Evolutionary conservation across 2,888 invertebrate genomes (phyloP), one percentile per base, ranked within the genome.

Genomic region (Aricia artaxerxes): DNA sequence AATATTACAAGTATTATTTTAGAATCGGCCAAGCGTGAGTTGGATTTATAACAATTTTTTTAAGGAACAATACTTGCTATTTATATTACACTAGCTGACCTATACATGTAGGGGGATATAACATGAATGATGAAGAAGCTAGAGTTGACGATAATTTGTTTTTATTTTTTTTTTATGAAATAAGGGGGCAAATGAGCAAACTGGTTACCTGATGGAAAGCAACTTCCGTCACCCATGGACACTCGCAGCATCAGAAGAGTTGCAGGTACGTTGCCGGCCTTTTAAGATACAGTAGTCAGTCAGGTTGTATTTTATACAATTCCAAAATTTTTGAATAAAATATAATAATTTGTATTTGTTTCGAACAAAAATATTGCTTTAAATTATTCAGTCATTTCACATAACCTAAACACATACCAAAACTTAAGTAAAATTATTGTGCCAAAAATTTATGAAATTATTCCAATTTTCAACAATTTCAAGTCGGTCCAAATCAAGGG

Each of bases 401-500:
- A 69, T 35, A 31, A 11, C 35, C 35, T 31, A 11, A 69, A 69
- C 64, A 35, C 35, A 64, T 64, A 24, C 64, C 11, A 6, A 31
- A 31, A 4, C 16, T 75, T 24, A 44, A 75, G 11, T 49, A 75
- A 44, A 75, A 24, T 75, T 75, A 44, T 75, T 75, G 75, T 44
- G 38, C n/a, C 73, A 75, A 75, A 73, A 75, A 35, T 77, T 77
- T 53, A 64, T 77, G 7, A 77, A 77, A 77, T 77, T 24, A 44
- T 77, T 77, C 40, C 7, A 77, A 77, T 40, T 75, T 75, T 49
- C 75, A 75, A 75, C 75, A 75, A 77, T 64, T 61, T 61, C 77
- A 64, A 64, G 77, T 77, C 77, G 31, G 77, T 13, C 24, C 35
- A 77, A 77, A 77, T 77, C 77, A 77, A 77, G 77, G 77, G 61